phyloP scores from a whole-genome alignment of 2,113 vertebrate genomes.

The Lepisosteus osseus region DNA sequence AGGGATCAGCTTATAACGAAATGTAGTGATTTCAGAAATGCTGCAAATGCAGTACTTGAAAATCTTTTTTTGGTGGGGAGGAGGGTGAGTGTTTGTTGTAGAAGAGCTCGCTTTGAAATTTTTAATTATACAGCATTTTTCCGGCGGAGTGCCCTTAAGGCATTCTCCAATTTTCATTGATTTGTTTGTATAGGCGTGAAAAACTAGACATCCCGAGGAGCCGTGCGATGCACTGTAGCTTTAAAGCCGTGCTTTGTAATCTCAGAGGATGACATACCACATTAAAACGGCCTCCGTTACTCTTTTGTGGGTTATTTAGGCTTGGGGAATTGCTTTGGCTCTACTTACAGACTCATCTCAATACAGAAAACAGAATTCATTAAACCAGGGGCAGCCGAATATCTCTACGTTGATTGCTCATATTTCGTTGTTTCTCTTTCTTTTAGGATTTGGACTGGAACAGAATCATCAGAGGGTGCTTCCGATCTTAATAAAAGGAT shows the following conservation, averaged over 20 bases:
- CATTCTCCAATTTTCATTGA: not conserved
- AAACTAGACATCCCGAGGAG: not conserved
- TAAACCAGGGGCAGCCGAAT: too few species aligned
- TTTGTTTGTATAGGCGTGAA: not conserved
- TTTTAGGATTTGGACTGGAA: slow-evolving; percentile 13
- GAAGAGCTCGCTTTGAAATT: too few species aligned
- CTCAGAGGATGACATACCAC: slow-evolving; percentile 16
- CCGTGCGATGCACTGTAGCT: slow-evolving; percentile 11
- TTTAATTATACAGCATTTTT: too few species aligned
- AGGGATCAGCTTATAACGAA: too few species aligned
- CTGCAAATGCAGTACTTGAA: too few species aligned
- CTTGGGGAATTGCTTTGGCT: not conserved
- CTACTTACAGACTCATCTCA: not conserved
- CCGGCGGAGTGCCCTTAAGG: too few species aligned
- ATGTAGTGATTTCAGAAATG: too few species aligned
- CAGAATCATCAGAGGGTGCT: not conserved
- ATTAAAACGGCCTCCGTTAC: slow-evolving; percentile 3
- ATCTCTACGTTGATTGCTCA: not conserved
- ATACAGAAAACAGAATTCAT: not conserved
- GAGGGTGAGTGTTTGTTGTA: too few species aligned
- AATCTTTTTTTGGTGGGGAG: too few species aligned
- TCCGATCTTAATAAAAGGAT: not conserved
- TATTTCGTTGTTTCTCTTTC: slow-evolving; percentile 5
- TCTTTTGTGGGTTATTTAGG: slow-evolving; percentile 7
- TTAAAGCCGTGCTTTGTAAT: slow-evolving; percentile 13